These are phyloP conservation scores for Cotesia glomerata DNA, from an alignment of 1,140 invertebrate species.

Conservation along the genomic window DNA sequence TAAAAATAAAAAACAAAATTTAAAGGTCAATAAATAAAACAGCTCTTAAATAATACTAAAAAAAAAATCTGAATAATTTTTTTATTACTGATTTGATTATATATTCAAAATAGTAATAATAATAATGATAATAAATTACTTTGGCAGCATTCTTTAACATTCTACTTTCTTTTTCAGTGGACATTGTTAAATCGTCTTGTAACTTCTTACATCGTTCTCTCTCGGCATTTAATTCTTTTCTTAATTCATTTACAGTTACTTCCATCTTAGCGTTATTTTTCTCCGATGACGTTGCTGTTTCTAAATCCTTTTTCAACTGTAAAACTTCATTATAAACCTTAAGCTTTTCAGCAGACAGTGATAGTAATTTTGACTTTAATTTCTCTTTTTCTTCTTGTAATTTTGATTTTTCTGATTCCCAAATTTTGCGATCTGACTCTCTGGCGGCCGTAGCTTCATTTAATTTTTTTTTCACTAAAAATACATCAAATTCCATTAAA, in stretches of 20 bases:
- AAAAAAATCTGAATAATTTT: not conserved
- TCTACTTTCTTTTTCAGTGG: conserved; percentile 51
- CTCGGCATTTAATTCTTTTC: conserved; percentile 56
- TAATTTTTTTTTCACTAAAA: conserved; percentile 63
- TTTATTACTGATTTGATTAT: not conserved
- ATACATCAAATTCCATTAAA: not conserved
- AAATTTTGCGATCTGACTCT: conserved; percentile 62
- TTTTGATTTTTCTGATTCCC: conserved; percentile 66
- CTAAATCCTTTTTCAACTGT: conserved; percentile 57
- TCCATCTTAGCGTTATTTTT: conserved; percentile 55
- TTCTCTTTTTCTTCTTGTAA: conserved; percentile 67
- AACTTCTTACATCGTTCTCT: conserved; percentile 55
- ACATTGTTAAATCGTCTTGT: conserved; percentile 54
- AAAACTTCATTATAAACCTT: conserved; percentile 58
- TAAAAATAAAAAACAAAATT: conserved; percentile 9
- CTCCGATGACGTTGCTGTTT: conserved; percentile 50
- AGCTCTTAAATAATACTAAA: not conserved
- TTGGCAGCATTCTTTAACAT: conserved; percentile 52
- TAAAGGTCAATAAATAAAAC: not conserved
- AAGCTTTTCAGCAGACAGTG: conserved; percentile 56
- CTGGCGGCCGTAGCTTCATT: conserved; percentile 66
- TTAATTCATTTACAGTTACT: conserved; percentile 48
- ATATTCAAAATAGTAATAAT: not conserved
- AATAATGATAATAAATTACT: conserved; percentile 39
- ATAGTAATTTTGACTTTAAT: conserved; percentile 64